Evolutionary conservation across 2,113 vertebrate species (phyloP).

Genomic region (Sprattus sprattus): DNA sequence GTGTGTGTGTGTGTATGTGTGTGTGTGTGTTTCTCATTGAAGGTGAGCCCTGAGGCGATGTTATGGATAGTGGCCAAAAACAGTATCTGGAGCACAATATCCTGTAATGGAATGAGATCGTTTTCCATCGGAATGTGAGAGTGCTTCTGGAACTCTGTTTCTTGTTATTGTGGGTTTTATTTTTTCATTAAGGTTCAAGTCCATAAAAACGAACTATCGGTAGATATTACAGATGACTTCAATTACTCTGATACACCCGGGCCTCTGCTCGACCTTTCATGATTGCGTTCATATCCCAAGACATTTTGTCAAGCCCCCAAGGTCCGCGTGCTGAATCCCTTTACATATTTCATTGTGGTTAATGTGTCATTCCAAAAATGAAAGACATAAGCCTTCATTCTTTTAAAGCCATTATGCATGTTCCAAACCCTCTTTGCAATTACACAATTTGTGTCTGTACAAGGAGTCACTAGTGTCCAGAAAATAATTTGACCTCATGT

Average conservation of each 20-base stretch:
- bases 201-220: constrained; percentile 1
- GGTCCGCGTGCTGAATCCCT: background rate
- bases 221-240: background rate
- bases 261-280: background rate
- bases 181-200: constrained; percentile 14
- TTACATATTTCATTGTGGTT: background rate
- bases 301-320: background rate
- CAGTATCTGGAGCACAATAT: constrained; percentile 20
- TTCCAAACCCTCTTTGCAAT: constrained; percentile 8
- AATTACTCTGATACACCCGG: background rate
- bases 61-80: background rate
- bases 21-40: background rate
- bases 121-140: background rate
- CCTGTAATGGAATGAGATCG: background rate
- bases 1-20: background rate
- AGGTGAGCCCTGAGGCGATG: background rate
- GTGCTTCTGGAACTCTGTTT: constrained; percentile 13
- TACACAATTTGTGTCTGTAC: background rate
- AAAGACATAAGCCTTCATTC: background rate
- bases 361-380: background rate
- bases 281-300: background rate
- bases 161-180: constrained; percentile 10
- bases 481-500: background rate
- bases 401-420: background rate
- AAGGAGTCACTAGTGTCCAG: background rate